Conservation (phyloP, 2,113 vertebrate genomes). For the Paraplagusia blochii region DNA sequence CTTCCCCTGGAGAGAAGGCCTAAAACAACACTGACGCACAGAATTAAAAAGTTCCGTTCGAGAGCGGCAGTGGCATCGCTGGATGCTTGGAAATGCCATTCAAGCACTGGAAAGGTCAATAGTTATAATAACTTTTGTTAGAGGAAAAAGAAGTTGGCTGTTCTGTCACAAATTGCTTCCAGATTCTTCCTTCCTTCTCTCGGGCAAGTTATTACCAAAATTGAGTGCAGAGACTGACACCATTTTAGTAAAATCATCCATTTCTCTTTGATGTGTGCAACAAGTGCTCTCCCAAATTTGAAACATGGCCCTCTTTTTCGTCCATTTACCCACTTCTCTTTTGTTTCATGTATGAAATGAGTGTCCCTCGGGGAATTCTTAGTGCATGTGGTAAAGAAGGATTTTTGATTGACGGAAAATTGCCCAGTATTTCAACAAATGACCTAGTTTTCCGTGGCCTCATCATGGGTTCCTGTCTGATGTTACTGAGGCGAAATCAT, state of each 20-base stretch:
- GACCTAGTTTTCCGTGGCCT: conserved; percentile 6
- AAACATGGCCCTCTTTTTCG: conserved; percentile 42
- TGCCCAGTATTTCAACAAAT: conserved; percentile 39
- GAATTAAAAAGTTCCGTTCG: conserved; percentile 75
- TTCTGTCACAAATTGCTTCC: conserved; percentile 79
- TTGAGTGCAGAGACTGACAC: conserved; percentile 74
- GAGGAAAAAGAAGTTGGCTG: conserved; percentile 66
- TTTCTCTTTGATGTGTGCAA: conserved; percentile 65
- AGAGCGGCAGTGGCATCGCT: conserved; percentile 65
- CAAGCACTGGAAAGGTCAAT: conserved; percentile 78
- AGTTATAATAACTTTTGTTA: conserved; percentile 81
- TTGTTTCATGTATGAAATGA: conserved; percentile 42
- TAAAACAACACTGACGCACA: conserved; percentile 70
- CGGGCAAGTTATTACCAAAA: conserved; percentile 75
- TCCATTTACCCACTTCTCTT: conserved; percentile 54
- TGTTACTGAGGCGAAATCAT: conserved; percentile 27
- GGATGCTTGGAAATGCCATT: conserved; percentile 74
- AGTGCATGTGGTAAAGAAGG: conserved; percentile 29
- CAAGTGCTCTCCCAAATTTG: conserved; percentile 48
- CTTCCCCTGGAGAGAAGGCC: conserved; percentile 57
- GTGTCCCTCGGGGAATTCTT: conserved; percentile 29
- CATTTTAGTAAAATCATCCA: conserved; percentile 68
- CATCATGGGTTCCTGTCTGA: conserved; percentile 3
- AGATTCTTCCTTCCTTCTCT: conserved; percentile 66
- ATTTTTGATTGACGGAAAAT: conserved; percentile 59